Evolutionary conservation across 2,113 vertebrate species (phyloP), one percentile per base, ranked within the genome.

Genomic region (Mus pahari): DNA sequence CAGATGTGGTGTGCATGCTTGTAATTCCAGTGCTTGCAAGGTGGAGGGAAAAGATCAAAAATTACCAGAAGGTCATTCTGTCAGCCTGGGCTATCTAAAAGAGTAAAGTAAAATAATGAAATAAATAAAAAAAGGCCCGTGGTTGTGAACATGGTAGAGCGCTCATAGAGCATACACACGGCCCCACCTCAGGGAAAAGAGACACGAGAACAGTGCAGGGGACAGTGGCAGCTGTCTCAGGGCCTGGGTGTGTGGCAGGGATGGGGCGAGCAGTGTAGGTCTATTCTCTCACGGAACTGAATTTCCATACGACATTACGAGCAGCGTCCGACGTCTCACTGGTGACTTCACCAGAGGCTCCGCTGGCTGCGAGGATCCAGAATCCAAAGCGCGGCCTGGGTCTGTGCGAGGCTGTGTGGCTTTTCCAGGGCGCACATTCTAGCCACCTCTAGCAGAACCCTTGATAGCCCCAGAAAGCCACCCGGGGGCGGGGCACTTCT

Each of bases 401-500:
- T 5, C 84, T 48, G 66, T 55, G 26, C 73, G 1, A 10, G 20
- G 60, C 48, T 19, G 45, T 0, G 9, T 2, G 10, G 82, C 78
- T 31, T 78, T 50, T 73, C 11, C 2, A 36, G 33, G 45, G 12
- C 39, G 60, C 17, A 20, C 48, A 1, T 16, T 22, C 17, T 7
- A n/a, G 77, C 8, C 4, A 5, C 50, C 20, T 10, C 60, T 0
- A 7, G 83, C 66, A 66, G 83, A 89, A 6, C 14, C 36, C 58
- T 9, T 8, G 26, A 60, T 5, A 22, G 13, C 26, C 81, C 50
- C 45, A 12, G 16, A 50, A 92, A 70, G 22, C 39, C n/a, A 14
- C 39, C 42, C 0, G 26, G 31, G 39, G 0, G 1, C 74, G 33
- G 0, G 1, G 74, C n/a, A 9, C 45, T 22, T 45, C 42, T 20